A percentile compares a stretch with the other conserved stretches of the same genome.
Evolutionary conservation across 53 echinoderm and acorn worm genomes (phyloP).

Genomic region (Temnopleurus reevesii): DNA sequence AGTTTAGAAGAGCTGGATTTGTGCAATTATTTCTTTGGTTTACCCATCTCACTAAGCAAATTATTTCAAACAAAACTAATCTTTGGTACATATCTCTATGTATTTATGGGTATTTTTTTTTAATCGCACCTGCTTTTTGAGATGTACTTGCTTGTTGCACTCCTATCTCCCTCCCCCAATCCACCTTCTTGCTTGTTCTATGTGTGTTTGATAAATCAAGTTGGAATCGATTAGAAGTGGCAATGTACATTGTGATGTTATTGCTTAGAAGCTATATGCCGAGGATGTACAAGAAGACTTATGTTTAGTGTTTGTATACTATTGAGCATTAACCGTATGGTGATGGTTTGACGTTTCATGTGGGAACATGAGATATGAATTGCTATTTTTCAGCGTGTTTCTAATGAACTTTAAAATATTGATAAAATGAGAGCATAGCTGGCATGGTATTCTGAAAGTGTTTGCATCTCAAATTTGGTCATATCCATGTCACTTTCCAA

Average conservation of each 20-base stretch:
- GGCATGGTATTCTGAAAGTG: too few species aligned
- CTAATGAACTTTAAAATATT: too few species aligned
- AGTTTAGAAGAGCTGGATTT: not conserved
- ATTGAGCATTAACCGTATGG: not conserved
- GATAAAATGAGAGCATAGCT: too few species aligned
- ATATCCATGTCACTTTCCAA: too few species aligned
- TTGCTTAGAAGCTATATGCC: constrained; percentile 7
- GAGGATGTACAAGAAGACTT: not conserved
- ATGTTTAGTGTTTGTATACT: constrained; percentile 1
- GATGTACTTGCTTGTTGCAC: constrained; percentile 6
- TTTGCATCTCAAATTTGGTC: too few species aligned
- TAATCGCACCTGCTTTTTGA: not conserved
- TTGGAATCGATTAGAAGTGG: not conserved
- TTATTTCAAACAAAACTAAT: not conserved
- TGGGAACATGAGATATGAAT: not conserved
- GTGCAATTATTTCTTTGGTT: not conserved
- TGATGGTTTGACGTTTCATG: not conserved
- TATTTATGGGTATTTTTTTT: not conserved
- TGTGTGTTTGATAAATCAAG: not conserved
- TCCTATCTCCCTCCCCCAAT: not conserved
- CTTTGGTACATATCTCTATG: constrained; percentile 1
- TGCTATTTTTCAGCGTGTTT: too few species aligned
- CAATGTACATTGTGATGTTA: constrained; percentile 8
- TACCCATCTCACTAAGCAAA: not conserved
- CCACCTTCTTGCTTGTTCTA: constrained; percentile 33